Conservation (phyloP, 2,888 invertebrate genomes). For the Dinocampus coccinellae region DNA sequence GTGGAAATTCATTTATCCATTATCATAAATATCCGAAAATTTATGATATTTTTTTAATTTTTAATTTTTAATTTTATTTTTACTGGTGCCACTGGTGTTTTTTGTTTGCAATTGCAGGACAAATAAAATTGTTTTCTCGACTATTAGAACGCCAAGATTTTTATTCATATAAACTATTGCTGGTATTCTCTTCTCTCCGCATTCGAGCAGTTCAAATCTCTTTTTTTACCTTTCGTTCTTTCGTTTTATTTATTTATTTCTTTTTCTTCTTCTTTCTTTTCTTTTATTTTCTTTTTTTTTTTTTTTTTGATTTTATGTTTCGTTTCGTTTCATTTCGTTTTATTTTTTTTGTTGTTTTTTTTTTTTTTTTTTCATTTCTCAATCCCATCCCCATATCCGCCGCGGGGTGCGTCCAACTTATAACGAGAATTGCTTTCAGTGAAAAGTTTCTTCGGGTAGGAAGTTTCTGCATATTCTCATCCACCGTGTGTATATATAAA, state of each 20-base stretch:
- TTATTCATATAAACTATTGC: neutral
- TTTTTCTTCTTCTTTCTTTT: neutral
- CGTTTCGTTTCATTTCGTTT: too few relatives aligned
- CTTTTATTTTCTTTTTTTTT: conserved; percentile 5
- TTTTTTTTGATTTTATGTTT: too few relatives aligned
- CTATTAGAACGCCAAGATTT: conserved; percentile 43
- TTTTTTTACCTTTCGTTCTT: too few relatives aligned
- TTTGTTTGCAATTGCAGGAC: conserved; percentile 6
- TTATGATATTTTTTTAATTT: neutral
- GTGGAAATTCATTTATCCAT: neutral
- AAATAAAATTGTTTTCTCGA: conserved; percentile 50
- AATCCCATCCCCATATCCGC: conserved; percentile 32
- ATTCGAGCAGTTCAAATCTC: conserved; percentile 22
- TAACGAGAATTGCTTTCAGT: conserved; percentile 62
- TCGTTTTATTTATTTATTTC: too few relatives aligned
- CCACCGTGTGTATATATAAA: conserved; percentile 31
- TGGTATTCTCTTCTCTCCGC: conserved; percentile 8
- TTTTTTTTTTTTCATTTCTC: conserved; percentile 12
- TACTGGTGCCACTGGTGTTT: too few relatives aligned
- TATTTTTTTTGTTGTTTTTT: neutral
- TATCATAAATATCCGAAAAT: neutral
- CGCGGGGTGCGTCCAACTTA: conserved; percentile 54
- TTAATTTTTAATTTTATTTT: neutral
- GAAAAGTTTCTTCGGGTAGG: conserved; percentile 50
- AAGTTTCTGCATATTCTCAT: conserved; percentile 51